phyloP scores from a whole-genome alignment of 2,888 invertebrate genomes.

The Volucella inflata region DNA sequence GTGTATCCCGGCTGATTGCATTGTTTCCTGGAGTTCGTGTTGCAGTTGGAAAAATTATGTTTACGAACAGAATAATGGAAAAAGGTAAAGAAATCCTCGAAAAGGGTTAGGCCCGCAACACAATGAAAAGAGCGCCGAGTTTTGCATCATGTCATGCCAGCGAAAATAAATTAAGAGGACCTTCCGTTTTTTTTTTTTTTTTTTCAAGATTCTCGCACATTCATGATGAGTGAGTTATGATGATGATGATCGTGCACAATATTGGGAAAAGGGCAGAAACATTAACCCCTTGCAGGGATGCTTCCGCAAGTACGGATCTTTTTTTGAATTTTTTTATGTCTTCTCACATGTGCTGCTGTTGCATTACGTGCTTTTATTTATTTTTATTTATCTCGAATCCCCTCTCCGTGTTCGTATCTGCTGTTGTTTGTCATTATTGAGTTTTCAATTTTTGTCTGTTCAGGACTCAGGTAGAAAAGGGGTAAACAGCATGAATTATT shows the following conservation, averaged over 20 bases:
- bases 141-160: slow-evolving; percentile 75
- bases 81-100: slow-evolving; percentile 49
- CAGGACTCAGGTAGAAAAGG: slow-evolving; percentile 38
- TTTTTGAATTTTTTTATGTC: slow-evolving; percentile 20
- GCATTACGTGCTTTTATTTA: slow-evolving; percentile 69
- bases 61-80: slow-evolving; percentile 1
- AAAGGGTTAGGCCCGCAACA: slow-evolving; percentile 65
- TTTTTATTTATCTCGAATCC: slow-evolving; percentile 35
- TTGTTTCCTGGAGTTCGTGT: slow-evolving; percentile 67
- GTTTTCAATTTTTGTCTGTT: slow-evolving; percentile 1
- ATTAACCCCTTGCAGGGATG: slow-evolving; percentile 69
- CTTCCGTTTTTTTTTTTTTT: slow-evolving; percentile 32
- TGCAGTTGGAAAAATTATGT: slow-evolving; percentile 58
- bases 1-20: slow-evolving; percentile 60
- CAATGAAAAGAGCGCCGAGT: slow-evolving; percentile 55
- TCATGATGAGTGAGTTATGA: slow-evolving; percentile 74
- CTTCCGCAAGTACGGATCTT: slow-evolving; percentile 72
- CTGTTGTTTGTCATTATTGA: slow-evolving; percentile 11
- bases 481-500: slow-evolving; percentile 17
- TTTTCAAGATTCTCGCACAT: slow-evolving; percentile 65
- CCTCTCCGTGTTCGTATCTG: slow-evolving; percentile 22
- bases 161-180: slow-evolving; percentile 73
- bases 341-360: slow-evolving; percentile 67
- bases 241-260: slow-evolving; percentile 74
- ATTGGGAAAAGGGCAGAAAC: slow-evolving; percentile 70